Base-by-base conservation (phyloP, 2,888 invertebrate species). In the Ditula angustiorana region DNA sequence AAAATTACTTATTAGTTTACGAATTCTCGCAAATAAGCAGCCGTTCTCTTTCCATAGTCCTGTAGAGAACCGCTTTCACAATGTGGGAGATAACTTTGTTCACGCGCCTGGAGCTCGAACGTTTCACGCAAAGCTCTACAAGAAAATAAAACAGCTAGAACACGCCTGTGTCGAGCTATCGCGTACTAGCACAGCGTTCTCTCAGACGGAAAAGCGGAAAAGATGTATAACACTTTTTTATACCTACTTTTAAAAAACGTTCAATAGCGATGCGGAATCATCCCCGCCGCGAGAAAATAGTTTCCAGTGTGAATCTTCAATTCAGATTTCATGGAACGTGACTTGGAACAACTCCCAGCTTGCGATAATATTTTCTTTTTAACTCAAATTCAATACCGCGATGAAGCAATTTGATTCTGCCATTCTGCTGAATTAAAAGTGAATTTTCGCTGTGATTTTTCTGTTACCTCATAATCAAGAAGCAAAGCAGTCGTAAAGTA, bases 41-140 rank as follows among this genome's bases (percentile, higher is more conserved):
- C 50, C 52, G 47, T 64, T 63, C 50, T 44, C 21, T 64, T 53
- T 64, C n/a, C 33, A 67, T 67, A 61, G 70, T 73, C 66, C 73
- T 67, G 71, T 71, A 37, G 41, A 19, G 41, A 41, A 16, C 8
- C 41, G 19, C 19, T 10, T 41, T 73, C 73, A 67, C 78, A 79
- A 72, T 77, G 77, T 73, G 70, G n/a, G n/a, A 80, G 81, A 82
- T 83, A 82, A 81, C 80, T 83, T 81, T 81, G 78, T 80, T 76
- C 73, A 35, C 28, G 10, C 49, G 55, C 8, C 69, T 67, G 71
- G 74, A 77, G 73, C 68, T 76, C 77, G 76, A 74, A 80, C 73
- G 72, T 71, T 75, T 73, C 71, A 68, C 75, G 72, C 74, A 77
- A 77, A 75, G 74, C 74, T 71, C 74, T 73, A 75, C 71, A 78